Percentiles rank a stretch among this genome's conserved stretches.
Conservation (phyloP, 2,113 vertebrate genomes). For the Catagonus wagneri region DNA sequence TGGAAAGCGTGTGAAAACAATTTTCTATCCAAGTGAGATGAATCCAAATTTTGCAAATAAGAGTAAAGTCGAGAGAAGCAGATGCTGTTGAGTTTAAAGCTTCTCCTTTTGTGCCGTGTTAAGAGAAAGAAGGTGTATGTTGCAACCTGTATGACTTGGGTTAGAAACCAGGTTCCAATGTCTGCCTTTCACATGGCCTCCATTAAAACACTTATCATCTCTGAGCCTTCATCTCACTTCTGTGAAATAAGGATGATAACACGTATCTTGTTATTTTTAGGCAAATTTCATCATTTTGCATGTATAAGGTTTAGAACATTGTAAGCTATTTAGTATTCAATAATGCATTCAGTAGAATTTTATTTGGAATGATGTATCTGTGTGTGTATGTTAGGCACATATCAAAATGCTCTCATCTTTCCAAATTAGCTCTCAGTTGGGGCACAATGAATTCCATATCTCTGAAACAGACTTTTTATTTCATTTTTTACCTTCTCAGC, state of each 20-base stretch:
- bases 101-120: neutral
- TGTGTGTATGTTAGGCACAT: neutral
- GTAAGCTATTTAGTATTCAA: neutral
- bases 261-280: neutral
- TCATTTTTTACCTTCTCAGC: neutral
- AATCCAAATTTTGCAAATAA: constrained; percentile 54
- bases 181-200: neutral
- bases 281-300: neutral
- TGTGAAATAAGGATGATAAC: neutral
- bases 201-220: neutral
- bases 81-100: neutral
- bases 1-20: constrained; percentile 41
- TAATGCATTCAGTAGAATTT: neutral
- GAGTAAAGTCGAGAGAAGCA: neutral
- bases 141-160: neutral
- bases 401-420: neutral
- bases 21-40: constrained; percentile 2
- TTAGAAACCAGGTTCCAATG: neutral
- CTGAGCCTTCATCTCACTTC: neutral
- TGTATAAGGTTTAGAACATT: neutral
- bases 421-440: neutral
- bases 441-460: neutral
- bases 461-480: neutral
- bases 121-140: neutral
- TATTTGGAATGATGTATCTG: neutral